Base-by-base conservation (phyloP, 2,888 invertebrate genomes). In the Pristionchus exspectatus region DNA sequence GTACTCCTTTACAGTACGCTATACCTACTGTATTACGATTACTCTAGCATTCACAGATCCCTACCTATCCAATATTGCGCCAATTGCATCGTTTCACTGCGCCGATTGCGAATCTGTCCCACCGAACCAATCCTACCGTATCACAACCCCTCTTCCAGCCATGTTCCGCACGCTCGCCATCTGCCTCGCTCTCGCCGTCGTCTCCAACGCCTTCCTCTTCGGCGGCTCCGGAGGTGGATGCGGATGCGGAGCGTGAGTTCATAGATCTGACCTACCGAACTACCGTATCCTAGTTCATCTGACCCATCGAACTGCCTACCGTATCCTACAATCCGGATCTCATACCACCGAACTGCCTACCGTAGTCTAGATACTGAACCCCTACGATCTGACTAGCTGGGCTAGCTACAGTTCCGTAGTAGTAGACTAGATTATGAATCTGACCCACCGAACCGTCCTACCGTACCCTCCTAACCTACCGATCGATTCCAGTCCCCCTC, bases 121-220 rank as follows among this genome's bases (percentile, higher is more conserved):
- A 21, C 38, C 27, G 50, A 81, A 77, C 44, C 33, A 3, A 2
- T 27, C 4, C 74, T 30, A 33, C 74, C 74, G 74, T 74, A 59
- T 27, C 18, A 0, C 38, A 59, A 63, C 84, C 84, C 30, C 30
- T 21, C 84, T 24, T 33, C 38, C 74, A 56, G 24, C 33, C 84
- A 87, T 87, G 87, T 38, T 50, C 69, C 66, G 69, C 24, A 33
- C 69, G 9, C 27, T 50, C 38, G 30, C 38, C 50, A 21, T 87
- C 87, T 14, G 66, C 50, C 87, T 87, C 87, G 66, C 30, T 33
- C 87, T 87, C 27, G 87, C 87, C 50, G 50, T 69, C n/a, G 87
- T 50, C 87, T 87, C 87, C 66, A 44, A 87, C 50, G 87, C 87
- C 69, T 87, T 87, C 87, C 87, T 87, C 66, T 87, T 69, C 87